Evolutionary conservation across 2,888 invertebrate species (phyloP).

Genomic region (Julus scanicus): DNA sequence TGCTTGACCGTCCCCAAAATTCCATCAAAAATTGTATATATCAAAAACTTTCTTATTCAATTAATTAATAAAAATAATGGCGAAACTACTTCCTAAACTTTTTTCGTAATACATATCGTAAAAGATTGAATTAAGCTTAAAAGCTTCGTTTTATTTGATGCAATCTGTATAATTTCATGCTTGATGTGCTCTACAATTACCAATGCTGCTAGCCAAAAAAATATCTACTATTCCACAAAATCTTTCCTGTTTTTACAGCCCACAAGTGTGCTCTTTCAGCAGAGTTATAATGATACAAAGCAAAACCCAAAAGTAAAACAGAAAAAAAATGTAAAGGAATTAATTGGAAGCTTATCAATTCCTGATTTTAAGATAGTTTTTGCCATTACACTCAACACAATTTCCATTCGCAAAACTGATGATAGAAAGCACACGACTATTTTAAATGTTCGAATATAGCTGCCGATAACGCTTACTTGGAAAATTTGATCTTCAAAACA

Average conservation of each 20-base stretch:
- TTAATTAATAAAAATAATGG: too few relatives aligned
- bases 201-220: not conserved
- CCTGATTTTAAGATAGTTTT: not conserved
- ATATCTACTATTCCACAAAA: not conserved
- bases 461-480: not conserved
- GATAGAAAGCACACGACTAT: not conserved
- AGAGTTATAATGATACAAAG: not conserved
- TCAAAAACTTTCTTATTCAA: too few relatives aligned
- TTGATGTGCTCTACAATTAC: not conserved
- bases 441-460: not conserved
- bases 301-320: not conserved
- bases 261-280: slow-evolving; percentile 10
- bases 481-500: not conserved
- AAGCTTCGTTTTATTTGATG: not conserved
- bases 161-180: not conserved
- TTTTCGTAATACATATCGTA: too few relatives aligned
- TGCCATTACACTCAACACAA: not conserved
- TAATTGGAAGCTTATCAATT: not conserved
- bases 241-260: not conserved
- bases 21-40: too few relatives aligned
- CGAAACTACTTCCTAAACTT: too few relatives aligned
- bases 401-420: not conserved
- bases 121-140: not conserved
- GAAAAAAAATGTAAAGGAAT: not conserved
- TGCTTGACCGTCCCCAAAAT: too few relatives aligned